phyloP scores from a whole-genome alignment of 2,113 vertebrate species.

The Syngnathus scovelli region DNA sequence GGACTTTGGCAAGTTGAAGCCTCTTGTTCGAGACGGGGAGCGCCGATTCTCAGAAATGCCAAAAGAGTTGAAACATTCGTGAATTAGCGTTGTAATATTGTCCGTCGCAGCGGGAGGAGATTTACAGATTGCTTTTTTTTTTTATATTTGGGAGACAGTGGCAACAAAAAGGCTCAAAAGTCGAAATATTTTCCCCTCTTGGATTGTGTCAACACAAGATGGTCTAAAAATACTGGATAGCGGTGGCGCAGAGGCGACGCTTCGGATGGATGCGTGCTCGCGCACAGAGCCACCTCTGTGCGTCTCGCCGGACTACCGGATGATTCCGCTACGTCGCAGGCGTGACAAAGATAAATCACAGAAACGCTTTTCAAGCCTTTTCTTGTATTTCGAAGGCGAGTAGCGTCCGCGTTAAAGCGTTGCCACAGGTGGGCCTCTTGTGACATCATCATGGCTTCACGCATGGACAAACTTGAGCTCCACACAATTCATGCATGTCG shows the following conservation, averaged over 20 bases:
- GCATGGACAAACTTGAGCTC: slow-evolving; percentile 6
- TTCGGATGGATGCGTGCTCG: slow-evolving; percentile 67
- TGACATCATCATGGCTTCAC: slow-evolving; percentile 35
- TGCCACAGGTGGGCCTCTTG: slow-evolving; percentile 49
- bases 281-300: slow-evolving; percentile 73
- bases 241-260: slow-evolving; percentile 48
- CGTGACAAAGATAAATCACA: slow-evolving; percentile 78
- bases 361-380: slow-evolving; percentile 53
- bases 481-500: not conserved
- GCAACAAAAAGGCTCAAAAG: slow-evolving; percentile 38
- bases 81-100: slow-evolving; percentile 10
- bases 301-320: slow-evolving; percentile 68
- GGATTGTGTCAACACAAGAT: slow-evolving; percentile 52
- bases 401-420: slow-evolving; percentile 39
- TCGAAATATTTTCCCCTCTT: slow-evolving; percentile 14
- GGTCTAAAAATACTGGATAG: slow-evolving; percentile 62
- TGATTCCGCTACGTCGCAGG: slow-evolving; percentile 68
- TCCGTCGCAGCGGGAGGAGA: slow-evolving; percentile 10
- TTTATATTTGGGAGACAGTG: slow-evolving; percentile 19
- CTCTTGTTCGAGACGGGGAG: slow-evolving; percentile 38
- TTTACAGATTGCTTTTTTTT: not conserved
- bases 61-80: slow-evolving; percentile 25
- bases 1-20: slow-evolving; percentile 82
- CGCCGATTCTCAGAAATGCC: slow-evolving; percentile 22
- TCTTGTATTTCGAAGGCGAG: slow-evolving; percentile 37